Conservation (phyloP, 2,797 vertebrate genomes). For the Galagoides demidoff region DNA sequence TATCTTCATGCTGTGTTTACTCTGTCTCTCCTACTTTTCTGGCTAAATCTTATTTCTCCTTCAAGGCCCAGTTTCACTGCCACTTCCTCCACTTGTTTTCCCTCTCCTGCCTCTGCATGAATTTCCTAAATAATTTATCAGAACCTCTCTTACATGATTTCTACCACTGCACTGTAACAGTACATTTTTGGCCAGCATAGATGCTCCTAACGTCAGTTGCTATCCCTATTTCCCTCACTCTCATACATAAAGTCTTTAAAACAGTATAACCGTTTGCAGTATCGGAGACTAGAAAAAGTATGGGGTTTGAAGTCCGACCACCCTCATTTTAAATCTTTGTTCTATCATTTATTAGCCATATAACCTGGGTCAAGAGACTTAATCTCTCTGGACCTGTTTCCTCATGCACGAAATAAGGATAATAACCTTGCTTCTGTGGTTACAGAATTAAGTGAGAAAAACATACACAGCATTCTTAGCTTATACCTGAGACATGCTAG, state of each 20-base stretch:
- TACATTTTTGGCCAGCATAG: neutral
- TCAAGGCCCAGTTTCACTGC: neutral
- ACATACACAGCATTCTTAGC: neutral
- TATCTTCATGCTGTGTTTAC: neutral
- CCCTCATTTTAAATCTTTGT: slow-evolving; percentile 46
- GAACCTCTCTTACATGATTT: neutral
- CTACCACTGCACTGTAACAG: neutral
- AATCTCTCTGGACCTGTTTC: slow-evolving; percentile 50
- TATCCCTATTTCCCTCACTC: neutral
- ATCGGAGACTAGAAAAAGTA: neutral
- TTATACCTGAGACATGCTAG: neutral
- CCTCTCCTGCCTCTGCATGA: neutral
- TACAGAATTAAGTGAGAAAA: slow-evolving; percentile 41
- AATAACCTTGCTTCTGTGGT: slow-evolving; percentile 16
- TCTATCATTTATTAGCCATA: slow-evolving; percentile 50
- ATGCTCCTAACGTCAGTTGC: neutral
- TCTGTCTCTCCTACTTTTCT: neutral
- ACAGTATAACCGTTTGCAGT: neutral
- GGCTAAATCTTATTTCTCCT: neutral
- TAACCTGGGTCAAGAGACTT: slow-evolving; percentile 29
- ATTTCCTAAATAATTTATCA: neutral
- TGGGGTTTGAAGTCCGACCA: slow-evolving; percentile 41
- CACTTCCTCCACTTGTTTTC: neutral
- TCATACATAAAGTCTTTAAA: neutral
- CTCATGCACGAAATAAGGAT: neutral